Conservation (phyloP, 35 echinoderm and acorn worm species). For the Apostichopus japonicus region DNA sequence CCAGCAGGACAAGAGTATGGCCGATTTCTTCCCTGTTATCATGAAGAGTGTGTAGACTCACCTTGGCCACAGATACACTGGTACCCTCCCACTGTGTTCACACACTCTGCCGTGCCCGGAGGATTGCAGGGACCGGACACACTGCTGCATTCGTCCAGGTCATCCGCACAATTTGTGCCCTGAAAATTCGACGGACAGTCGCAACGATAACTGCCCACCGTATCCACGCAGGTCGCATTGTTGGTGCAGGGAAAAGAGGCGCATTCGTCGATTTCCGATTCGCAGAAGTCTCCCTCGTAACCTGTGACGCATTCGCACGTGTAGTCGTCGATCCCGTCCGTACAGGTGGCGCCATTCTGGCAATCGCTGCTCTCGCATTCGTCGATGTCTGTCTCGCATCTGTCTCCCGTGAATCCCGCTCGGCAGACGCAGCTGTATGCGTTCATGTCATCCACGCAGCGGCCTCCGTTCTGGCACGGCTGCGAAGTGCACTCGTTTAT, state of each 20-base stretch:
- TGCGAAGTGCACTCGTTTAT: slow-evolving; percentile 82
- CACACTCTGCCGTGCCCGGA: slow-evolving; percentile 68
- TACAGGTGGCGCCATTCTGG: slow-evolving; percentile 71
- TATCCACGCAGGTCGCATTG: slow-evolving; percentile 71
- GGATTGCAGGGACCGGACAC: slow-evolving; percentile 62
- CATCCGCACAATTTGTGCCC: slow-evolving; percentile 67
- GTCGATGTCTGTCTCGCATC: slow-evolving; percentile 72
- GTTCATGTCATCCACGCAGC: slow-evolving; percentile 68
- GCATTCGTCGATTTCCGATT: slow-evolving; percentile 79
- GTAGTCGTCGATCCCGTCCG: slow-evolving; percentile 71
- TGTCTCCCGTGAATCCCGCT: slow-evolving; percentile 65
- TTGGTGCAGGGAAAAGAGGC: slow-evolving; percentile 71
- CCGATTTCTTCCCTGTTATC: no score
- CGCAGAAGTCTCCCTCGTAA: slow-evolving; percentile 65
- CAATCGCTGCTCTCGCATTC: slow-evolving; percentile 71
- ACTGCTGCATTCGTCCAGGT: slow-evolving; percentile 79
- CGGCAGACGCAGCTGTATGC: slow-evolving; percentile 61
- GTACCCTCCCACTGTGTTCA: slow-evolving; percentile 84
- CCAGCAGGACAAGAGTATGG: no score
- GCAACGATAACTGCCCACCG: slow-evolving; percentile 66
- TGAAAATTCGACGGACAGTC: slow-evolving; percentile 79
- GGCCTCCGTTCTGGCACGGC: slow-evolving; percentile 73
- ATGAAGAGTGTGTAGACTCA: slow-evolving; percentile 3
- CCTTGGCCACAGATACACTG: slow-evolving; percentile 78
- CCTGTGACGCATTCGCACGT: slow-evolving; percentile 70